phyloP scores from a whole-genome alignment of 2,113 vertebrate genomes.

The Pelvicachromis taeniatus region DNA sequence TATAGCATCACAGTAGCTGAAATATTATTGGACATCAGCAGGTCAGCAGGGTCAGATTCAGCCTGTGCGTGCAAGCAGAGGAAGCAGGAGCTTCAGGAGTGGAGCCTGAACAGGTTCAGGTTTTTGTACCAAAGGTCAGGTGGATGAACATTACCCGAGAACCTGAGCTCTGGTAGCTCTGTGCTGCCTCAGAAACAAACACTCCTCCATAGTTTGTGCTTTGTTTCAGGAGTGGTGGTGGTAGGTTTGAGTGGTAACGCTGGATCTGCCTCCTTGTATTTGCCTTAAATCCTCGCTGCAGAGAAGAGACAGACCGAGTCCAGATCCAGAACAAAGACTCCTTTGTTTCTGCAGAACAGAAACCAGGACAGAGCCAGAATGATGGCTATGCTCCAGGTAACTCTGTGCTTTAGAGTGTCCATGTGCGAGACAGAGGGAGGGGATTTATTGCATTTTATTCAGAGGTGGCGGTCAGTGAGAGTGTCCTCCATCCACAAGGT shows the following conservation, averaged over 20 bases:
- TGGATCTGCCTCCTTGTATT: neutral
- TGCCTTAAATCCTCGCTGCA: conserved; percentile 12
- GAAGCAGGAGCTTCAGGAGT: neutral
- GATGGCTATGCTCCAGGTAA: neutral
- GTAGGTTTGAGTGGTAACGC: neutral
- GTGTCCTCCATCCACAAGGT: neutral
- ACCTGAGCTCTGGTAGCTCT: neutral
- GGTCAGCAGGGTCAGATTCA: neutral
- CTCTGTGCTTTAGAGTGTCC: neutral
- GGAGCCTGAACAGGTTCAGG: neutral
- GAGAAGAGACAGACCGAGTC: neutral
- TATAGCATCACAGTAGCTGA: neutral
- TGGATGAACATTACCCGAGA: neutral
- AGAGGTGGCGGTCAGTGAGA: neutral
- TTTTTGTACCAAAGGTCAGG: neutral
- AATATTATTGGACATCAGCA: neutral
- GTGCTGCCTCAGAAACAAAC: neutral
- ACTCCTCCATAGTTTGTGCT: neutral
- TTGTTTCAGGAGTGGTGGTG: neutral
- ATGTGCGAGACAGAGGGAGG: neutral
- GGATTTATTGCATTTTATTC: neutral
- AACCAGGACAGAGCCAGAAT: neutral
- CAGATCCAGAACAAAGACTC: conserved; percentile 26
- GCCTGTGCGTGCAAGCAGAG: neutral
- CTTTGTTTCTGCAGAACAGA: conserved; percentile 13